phyloP scores from a whole-genome alignment of 2,797 vertebrate genomes.

The Urosaurus nigricauda region DNA sequence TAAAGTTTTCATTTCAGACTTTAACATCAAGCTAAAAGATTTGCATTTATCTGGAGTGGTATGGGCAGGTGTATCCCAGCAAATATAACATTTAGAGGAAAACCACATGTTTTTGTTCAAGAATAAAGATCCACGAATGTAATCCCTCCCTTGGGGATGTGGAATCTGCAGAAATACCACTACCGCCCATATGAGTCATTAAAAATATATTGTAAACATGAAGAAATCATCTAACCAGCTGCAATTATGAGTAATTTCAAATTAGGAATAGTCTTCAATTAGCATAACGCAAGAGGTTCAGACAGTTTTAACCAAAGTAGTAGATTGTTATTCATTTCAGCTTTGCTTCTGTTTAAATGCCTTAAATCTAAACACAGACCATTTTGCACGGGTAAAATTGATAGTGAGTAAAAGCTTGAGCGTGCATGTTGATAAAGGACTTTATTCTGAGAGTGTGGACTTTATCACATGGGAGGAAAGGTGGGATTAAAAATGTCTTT shows the following conservation, averaged over 20 bases:
- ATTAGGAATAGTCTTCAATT: neutral
- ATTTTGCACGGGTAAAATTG: neutral
- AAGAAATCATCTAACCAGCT: constrained; percentile 64
- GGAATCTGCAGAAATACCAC: constrained; percentile 69
- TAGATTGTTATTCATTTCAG: neutral
- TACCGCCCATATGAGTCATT: constrained; percentile 83
- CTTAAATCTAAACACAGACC: neutral
- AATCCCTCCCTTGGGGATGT: constrained; percentile 54
- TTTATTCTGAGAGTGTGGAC: no score
- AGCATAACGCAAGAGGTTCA: neutral
- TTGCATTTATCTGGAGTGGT: constrained; percentile 37
- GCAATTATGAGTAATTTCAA: constrained; percentile 31
- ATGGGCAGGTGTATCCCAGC: constrained; percentile 23
- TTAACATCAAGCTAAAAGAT: constrained; percentile 61
- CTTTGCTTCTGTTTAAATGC: neutral
- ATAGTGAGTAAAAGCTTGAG: neutral
- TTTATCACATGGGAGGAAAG: no score
- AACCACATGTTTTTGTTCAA: constrained; percentile 58
- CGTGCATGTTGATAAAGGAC: neutral
- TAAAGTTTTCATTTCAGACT: constrained; percentile 57
- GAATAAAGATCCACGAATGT: constrained; percentile 58
- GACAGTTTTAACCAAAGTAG: neutral
- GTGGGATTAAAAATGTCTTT: no score
- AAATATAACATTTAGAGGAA: constrained; percentile 51
- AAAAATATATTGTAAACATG: constrained; percentile 73